Conservation (phyloP, 2,113 vertebrate genomes). For the Chlamydotis undulata region DNA sequence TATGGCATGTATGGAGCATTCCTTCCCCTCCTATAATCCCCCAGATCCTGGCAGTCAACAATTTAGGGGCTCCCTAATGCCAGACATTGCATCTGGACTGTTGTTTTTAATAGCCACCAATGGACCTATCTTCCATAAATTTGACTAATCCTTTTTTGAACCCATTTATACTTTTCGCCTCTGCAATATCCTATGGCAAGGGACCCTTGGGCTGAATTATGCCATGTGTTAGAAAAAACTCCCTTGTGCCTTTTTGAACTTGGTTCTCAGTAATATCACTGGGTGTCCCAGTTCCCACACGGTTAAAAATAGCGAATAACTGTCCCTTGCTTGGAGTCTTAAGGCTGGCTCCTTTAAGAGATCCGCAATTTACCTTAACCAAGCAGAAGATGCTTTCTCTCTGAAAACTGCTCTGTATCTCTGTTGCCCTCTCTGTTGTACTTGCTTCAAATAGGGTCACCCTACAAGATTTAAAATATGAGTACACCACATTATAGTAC, state of each 20-base stretch:
- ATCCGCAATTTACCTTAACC: background rate
- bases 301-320: background rate
- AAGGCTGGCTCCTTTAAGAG: background rate
- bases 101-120: conserved; percentile 28
- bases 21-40: background rate
- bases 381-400: background rate
- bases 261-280: background rate
- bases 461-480: background rate
- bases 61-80: background rate
- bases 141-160: conserved; percentile 29
- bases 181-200: background rate
- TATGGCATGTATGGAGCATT: background rate
- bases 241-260: background rate
- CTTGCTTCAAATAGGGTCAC: background rate
- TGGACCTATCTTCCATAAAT: conserved; percentile 24
- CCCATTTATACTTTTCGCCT: conserved; percentile 4
- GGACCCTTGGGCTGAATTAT: background rate
- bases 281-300: background rate
- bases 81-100: background rate
- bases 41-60: background rate
- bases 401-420: background rate
- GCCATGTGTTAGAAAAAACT: background rate
- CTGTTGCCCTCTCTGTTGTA: background rate
- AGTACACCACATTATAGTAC: fast-evolving
- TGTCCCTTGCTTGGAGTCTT: background rate